Evolutionary conservation across 2,888 invertebrate genomes (phyloP), one percentile per base, ranked within the genome.

Genomic region (Drosophila quinaria): DNA sequence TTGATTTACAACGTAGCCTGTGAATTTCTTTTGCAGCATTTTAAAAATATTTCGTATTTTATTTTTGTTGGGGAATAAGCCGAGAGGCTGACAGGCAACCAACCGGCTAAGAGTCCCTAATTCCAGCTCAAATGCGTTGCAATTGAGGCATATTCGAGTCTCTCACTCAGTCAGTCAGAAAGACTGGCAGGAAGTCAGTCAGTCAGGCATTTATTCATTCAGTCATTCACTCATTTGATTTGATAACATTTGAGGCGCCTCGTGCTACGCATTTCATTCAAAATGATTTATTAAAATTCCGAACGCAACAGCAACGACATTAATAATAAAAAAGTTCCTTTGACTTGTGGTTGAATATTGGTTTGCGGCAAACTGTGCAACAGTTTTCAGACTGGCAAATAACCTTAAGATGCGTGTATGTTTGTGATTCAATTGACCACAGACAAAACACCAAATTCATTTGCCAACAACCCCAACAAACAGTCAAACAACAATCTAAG

Each of bases 271-370:
- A 85, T 85, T 74, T 77, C 88, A 75, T 71, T 70, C 70, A 71
- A 74, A 87, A 90, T 90, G 90, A 89, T 87, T 87, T 87, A 87
- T 87, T 87, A 81, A 90, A 87, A 90, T 87, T 87, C 89, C 89
- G 46, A 74, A 72, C 65, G 67, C 60, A 70, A 29, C 68, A 49
- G 44, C 13, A 33, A 50, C 56, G 47, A 47, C 61, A 74, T 72
- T 59, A 74, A 75, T 66, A 78, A 75, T 73, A 62, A 70, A 42
- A 60, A 41, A 61, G 39, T 74, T 54, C 63, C 56, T 61, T 69
- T 76, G 75, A 74, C 80, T 79, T 79, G 75, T 55, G 67, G 65
- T 50, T 46, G 31, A 37, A 35, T 54, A 37, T 39, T 35, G 46
- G 35, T 35, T 19, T 73, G 39, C 19, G 42, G 39, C 39, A 8